phyloP scores from a whole-genome alignment of 2,113 vertebrate species.

The Triplophysa dalaica region DNA sequence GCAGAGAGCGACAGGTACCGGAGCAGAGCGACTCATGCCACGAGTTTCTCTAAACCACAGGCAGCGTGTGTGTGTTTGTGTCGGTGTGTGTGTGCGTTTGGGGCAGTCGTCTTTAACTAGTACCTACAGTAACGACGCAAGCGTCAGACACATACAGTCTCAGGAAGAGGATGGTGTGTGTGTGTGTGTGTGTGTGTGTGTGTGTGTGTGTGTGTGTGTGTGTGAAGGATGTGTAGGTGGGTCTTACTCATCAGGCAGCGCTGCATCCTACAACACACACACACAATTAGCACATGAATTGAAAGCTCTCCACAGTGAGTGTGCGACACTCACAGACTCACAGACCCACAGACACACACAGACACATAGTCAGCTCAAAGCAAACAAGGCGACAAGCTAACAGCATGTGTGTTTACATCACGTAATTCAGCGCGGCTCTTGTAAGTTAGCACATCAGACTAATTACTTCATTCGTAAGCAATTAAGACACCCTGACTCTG shows the following conservation, averaged over 20 bases:
- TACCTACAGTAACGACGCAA: not conserved
- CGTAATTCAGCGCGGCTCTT: slow-evolving; percentile 56
- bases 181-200: slow-evolving; percentile 37
- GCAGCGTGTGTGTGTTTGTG: not conserved
- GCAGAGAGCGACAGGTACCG: not conserved
- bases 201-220: slow-evolving; percentile 19
- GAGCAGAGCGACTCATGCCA: slow-evolving; percentile 3
- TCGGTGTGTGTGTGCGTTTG: not conserved
- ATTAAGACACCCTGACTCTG: slow-evolving; percentile 60
- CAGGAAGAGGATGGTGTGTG: not conserved
- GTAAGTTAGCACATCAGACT: slow-evolving; percentile 52
- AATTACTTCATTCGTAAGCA: slow-evolving; percentile 73
- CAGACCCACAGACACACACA: slow-evolving; percentile 46
- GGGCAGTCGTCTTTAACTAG: not conserved
- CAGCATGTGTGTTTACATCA: slow-evolving; percentile 62
- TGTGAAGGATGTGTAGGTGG: slow-evolving; percentile 78
- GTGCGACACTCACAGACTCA: slow-evolving; percentile 52
- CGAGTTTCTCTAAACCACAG: not conserved
- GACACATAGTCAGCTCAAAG: slow-evolving; percentile 32
- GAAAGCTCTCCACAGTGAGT: slow-evolving; percentile 7
- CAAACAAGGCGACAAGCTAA: slow-evolving; percentile 46
- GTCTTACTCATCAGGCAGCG: slow-evolving; percentile 67
- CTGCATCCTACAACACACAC: slow-evolving; percentile 57
- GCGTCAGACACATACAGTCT: slow-evolving; percentile 10
- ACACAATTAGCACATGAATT: slow-evolving; percentile 45